Conservation (phyloP, 2,888 invertebrate genomes). For the Apodemia mormo region DNA sequence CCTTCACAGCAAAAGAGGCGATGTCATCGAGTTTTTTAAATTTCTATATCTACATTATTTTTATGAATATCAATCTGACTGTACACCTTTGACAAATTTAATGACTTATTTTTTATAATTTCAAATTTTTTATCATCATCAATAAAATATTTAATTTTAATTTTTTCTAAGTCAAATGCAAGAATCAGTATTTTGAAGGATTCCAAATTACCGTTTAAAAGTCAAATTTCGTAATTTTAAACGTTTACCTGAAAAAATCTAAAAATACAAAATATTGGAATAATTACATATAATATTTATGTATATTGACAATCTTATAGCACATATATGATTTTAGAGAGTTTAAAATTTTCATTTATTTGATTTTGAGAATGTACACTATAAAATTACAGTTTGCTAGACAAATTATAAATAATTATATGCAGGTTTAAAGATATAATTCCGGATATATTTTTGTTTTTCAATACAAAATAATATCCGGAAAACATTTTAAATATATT, state of each 20-base stretch:
- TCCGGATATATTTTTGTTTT: no score
- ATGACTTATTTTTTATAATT: background rate
- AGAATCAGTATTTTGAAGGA: background rate
- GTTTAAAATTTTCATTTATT: no score
- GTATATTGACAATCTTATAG: no score
- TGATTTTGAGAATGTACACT: background rate
- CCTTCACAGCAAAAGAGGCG: background rate
- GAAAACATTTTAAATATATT: no score
- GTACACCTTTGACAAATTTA: slow-evolving; percentile 2
- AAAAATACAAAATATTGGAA: no score
- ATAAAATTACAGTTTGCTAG: background rate
- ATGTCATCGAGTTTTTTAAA: background rate
- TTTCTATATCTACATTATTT: background rate
- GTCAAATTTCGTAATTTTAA: no score
- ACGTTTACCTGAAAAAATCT: no score
- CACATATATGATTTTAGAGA: no score
- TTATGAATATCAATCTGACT: background rate
- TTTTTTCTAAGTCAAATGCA: background rate
- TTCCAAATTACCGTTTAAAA: no score
- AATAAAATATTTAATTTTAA: background rate
- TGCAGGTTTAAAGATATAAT: background rate
- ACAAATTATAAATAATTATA: background rate
- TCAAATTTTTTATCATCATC: no score
- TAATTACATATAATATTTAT: no score
- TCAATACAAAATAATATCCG: no score